Evolutionary conservation across 2,888 invertebrate species (phyloP).

Genomic region (Diarsia dahlii): DNA sequence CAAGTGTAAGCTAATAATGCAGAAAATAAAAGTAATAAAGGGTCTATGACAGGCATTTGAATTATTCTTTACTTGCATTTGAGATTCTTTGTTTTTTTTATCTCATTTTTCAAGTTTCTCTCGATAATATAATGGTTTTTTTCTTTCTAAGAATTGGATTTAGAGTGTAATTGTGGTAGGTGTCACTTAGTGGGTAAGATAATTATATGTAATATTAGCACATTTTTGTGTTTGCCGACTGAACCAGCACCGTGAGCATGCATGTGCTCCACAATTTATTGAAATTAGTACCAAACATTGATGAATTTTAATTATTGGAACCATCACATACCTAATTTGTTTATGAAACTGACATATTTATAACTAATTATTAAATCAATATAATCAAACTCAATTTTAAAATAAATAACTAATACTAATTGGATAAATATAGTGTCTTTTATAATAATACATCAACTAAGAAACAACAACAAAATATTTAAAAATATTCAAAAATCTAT

Average conservation of each 20-base stretch:
- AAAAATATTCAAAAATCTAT: constrained; percentile 49
- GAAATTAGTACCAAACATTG: constrained; percentile 24
- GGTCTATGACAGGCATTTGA: constrained; percentile 33
- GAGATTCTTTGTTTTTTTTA: background rate
- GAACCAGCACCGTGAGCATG: constrained; percentile 37
- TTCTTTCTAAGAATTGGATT: background rate
- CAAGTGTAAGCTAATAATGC: constrained; percentile 59
- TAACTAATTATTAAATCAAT: constrained; percentile 32
- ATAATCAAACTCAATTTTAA: constrained; percentile 29
- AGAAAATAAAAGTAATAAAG: constrained; percentile 42
- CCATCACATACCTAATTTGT: constrained; percentile 14
- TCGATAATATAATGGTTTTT: background rate
- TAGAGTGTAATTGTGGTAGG: background rate
- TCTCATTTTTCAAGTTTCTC: background rate
- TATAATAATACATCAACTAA: constrained; percentile 35
- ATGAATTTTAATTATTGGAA: constrained; percentile 8
- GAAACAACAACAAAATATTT: constrained; percentile 12
- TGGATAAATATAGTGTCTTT: constrained; percentile 18
- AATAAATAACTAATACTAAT: constrained; percentile 49
- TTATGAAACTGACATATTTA: constrained; percentile 34
- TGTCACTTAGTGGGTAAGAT: constrained; percentile 2
- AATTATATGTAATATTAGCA: constrained; percentile 23
- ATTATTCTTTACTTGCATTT: constrained; percentile 5
- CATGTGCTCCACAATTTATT: constrained; percentile 21
- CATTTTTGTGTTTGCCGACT: constrained; percentile 3